Evolutionary conservation across 1,140 invertebrate species (phyloP).

Genomic region (Chironomus tepperi): DNA sequence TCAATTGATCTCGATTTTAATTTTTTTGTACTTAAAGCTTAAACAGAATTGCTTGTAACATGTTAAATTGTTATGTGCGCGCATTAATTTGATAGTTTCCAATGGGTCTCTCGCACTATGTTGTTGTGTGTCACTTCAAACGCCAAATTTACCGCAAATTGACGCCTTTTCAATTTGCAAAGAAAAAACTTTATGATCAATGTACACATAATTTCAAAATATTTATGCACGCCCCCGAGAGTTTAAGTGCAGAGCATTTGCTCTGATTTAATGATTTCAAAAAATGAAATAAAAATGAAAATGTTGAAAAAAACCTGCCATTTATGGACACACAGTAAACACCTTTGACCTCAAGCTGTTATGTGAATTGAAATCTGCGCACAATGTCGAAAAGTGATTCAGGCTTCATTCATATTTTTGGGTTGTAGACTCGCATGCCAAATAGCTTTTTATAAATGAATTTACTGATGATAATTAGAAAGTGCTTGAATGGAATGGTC

Average conservation of each 20-base stretch:
- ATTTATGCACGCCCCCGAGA: conserved; percentile 11
- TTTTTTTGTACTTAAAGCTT: no score
- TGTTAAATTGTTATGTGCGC: no score
- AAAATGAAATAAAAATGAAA: no score
- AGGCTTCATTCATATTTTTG: neutral
- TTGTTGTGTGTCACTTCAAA: conserved; percentile 1
- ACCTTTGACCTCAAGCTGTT: conserved; percentile 6
- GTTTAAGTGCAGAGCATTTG: neutral
- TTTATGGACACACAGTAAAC: neutral
- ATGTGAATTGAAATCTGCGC: neutral
- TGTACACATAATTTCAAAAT: neutral
- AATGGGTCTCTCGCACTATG: neutral
- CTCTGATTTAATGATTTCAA: no score
- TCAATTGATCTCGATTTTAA: no score
- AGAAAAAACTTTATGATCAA: neutral
- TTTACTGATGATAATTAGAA: neutral
- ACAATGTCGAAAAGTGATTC: neutral
- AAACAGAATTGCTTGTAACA: no score
- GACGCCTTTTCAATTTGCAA: neutral
- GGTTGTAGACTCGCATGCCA: no score
- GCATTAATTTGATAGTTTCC: no score
- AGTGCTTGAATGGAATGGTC: neutral
- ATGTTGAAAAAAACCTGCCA: neutral
- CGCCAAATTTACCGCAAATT: neutral
- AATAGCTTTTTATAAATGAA: no score